A percentile compares a stretch with the other conserved stretches of the same genome.
These are phyloP conservation scores for Globicephala melas DNA, from an alignment of 2,113 vertebrate species.

Conservation along the genomic window DNA sequence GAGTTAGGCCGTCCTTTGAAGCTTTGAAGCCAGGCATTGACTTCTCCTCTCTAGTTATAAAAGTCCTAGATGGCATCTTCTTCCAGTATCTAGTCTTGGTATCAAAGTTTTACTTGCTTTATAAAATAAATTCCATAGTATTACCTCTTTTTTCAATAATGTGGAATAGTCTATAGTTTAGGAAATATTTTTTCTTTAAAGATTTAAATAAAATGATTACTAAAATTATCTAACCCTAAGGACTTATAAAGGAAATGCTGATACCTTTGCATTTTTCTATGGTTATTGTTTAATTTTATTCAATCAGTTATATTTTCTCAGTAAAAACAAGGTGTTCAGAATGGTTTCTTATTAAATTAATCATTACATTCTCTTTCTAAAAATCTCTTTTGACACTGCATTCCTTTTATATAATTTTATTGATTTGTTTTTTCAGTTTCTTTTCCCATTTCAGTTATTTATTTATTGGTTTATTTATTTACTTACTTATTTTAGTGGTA, in stretches of 20 bases:
- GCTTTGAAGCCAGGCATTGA: neutral
- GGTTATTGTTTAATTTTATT: neutral
- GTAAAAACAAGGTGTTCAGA: neutral
- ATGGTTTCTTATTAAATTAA: neutral
- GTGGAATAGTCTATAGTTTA: neutral
- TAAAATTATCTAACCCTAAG: neutral
- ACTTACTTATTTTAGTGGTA: neutral
- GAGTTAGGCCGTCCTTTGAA: neutral
- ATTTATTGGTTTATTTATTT: neutral
- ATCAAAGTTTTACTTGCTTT: neutral
- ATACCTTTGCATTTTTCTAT: neutral
- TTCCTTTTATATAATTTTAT: neutral
- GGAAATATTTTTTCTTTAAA: neutral
- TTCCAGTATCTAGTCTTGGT: neutral
- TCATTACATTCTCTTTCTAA: neutral
- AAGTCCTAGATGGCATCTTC: neutral
- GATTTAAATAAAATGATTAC: neutral
- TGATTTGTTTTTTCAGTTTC: neutral
- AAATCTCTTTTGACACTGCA: neutral
- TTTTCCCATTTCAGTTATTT: neutral
- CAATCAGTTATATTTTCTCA: neutral
- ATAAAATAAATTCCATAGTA: neutral
- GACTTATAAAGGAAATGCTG: neutral
- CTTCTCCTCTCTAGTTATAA: neutral
- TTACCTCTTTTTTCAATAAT: neutral